These are phyloP conservation scores for Mamestra brassicae DNA, from an alignment of 2,888 invertebrate species.

Conservation along the genomic window DNA sequence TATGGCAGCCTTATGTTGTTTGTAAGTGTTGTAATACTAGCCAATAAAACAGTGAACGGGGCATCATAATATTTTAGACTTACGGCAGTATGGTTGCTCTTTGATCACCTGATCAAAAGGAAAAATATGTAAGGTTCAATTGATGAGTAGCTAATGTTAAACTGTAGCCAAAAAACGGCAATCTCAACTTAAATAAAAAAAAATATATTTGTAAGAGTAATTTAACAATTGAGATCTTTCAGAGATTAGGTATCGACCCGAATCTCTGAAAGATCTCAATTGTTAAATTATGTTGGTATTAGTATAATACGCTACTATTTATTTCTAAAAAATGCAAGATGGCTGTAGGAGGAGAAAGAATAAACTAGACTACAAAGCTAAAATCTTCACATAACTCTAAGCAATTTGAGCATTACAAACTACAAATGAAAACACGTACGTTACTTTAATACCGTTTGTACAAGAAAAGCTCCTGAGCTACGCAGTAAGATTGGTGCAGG, in stretches of 20 bases:
- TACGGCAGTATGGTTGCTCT: not conserved
- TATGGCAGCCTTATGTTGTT: not conserved
- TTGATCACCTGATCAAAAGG: not conserved
- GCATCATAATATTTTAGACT: not conserved
- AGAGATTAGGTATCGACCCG: too few relatives aligned
- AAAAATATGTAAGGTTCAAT: too few relatives aligned
- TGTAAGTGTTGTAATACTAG: not conserved
- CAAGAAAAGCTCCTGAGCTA: slow-evolving; percentile 36
- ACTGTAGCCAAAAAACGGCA: too few relatives aligned
- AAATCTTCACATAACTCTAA: not conserved
- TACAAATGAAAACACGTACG: slow-evolving; percentile 28
- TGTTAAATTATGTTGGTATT: too few relatives aligned
- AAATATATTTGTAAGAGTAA: too few relatives aligned
- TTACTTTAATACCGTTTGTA: slow-evolving; percentile 15
- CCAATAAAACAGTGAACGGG: too few relatives aligned
- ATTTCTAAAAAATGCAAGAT: not conserved
- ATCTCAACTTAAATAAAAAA: too few relatives aligned
- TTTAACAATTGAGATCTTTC: too few relatives aligned
- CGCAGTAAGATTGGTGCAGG: slow-evolving; percentile 46
- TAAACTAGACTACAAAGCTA: not conserved
- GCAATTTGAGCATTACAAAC: slow-evolving; percentile 7
- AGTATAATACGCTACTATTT: too few relatives aligned
- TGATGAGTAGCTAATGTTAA: too few relatives aligned
- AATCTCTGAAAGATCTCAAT: too few relatives aligned
- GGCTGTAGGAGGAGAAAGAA: not conserved